Evolutionary conservation across 64 coral and sea anemone genomes (phyloP), one percentile per base, ranked within the genome.

Genomic region (Montipora sp.): DNA sequence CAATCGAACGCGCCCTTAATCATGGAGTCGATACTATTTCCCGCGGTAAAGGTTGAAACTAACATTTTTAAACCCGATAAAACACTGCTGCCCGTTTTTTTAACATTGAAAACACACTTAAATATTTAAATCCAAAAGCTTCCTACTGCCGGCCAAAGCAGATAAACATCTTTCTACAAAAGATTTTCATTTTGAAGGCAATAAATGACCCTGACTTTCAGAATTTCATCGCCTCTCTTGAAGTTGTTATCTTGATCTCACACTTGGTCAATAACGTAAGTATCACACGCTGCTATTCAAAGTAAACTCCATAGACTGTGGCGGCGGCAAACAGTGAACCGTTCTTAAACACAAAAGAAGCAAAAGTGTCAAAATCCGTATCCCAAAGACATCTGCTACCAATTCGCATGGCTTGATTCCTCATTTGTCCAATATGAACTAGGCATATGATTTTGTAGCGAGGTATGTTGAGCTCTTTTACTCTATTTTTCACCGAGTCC

Each of bases 361-460:
- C 61, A 58, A 84, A 99, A 4, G 92, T 96, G 83, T 99, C 98
- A 63, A 83, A 89, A 44, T 59, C 87, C 9, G 77, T 78, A 51
- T 99, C 94, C 98, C 98, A 99, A 0, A 99, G 67, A 87, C 98
- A 99, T 23, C 98, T 92, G 36, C 98, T 99, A 2, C 98, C 98
- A 63, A 99, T 96, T 10, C 92, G 76, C 80, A 99, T 70, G 0
- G 89, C 85, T 51, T 99, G 94, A 46, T 91, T 91, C 4, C 92
- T 85, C 22, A 96, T 2, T 27, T 95, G 95, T 43, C 98, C 98
- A 80, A 99, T 99, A 19, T 99, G 89, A 0, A 99, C 94, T 20
- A 99, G 69, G 8, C 89, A 90, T 23, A 99, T 79, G 10, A 99
- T 83, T 75, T 99, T 99, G 43, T 99, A 99, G 58, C 98, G 86